A percentile compares a stretch with the other conserved stretches of the same genome.
Evolutionary conservation across 2,113 vertebrate species (phyloP).

Genomic region (Megalops atlanticus): DNA sequence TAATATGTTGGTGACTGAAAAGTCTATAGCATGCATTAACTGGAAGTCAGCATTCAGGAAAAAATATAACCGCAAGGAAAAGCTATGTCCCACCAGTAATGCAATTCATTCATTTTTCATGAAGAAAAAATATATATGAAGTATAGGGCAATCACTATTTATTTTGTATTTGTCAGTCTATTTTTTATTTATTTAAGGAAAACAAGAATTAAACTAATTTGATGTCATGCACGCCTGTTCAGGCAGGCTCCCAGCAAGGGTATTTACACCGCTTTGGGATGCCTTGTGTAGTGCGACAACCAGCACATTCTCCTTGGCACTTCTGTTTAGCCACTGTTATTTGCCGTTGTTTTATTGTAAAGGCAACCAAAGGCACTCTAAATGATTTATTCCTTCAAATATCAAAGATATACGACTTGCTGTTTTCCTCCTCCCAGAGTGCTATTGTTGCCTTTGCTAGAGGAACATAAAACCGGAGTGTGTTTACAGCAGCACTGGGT

Average conservation of each 20-base stretch:
- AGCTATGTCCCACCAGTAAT: not conserved
- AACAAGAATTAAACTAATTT: not conserved
- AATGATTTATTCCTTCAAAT: slow-evolving; percentile 9
- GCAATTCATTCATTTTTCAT: not conserved
- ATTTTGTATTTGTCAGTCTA: not conserved
- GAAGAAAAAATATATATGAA: not conserved
- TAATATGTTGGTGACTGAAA: not conserved
- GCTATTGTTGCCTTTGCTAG: slow-evolving; percentile 11
- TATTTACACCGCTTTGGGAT: not conserved
- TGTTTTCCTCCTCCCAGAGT: not conserved
- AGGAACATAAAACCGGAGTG: not conserved
- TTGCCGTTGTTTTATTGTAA: slow-evolving; percentile 1
- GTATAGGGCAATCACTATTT: not conserved
- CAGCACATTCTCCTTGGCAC: not conserved
- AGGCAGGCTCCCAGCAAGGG: not conserved
- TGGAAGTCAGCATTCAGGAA: not conserved
- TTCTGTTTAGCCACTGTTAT: not conserved
- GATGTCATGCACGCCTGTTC: not conserved
- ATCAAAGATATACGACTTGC: not conserved
- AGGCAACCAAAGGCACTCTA: not conserved
- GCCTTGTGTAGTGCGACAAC: not conserved
- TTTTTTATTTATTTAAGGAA: not conserved
- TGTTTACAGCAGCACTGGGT: not conserved
- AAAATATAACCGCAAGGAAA: not conserved
- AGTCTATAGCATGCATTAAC: not conserved